Evolutionary conservation across 2,113 vertebrate genomes (phyloP), one percentile per base, ranked within the genome.

Genomic region (Vimba vimba): DNA sequence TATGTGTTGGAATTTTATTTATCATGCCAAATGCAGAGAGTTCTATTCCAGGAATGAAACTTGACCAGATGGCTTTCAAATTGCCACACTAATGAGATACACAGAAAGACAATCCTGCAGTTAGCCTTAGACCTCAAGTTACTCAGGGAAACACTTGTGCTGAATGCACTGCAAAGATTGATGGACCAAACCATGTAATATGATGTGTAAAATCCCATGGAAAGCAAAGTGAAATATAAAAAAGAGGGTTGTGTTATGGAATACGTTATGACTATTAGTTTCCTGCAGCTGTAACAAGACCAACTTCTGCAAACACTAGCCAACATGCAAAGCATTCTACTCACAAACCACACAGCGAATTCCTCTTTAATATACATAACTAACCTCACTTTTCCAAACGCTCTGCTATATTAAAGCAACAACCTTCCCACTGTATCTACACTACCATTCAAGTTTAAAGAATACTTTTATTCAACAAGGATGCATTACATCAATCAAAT

Each of bases 31-130:
- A 57, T 71, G 21, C 6, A 71, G 3, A 39, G 6, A 17, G 13
- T 73, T 74, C 82, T 83, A 27, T 43, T 83, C 19, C 27, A 79
- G 57, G 77, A 79, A 62, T 39, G 47, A 83, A 59, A 52, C 13
- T 71, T 74, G 82, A 73, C 82, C 82, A 83, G 68, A 83, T 83
- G 81, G 82, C 30, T 83, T 83, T 59, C 23, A 73, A 83, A 73
- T 83, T 1, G 15, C 7, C 33, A 43, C 82, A 74, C 50, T 73
- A 83, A 83, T 83, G 68, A 83, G 50, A 21, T 82, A 50, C 45
- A 69, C 60, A 50, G 79, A 47, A 47, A 81, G n/a, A 81, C 79
- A 81, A 69, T 30, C 19, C 64, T 52, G 52, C 11, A 66, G 27
- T 60, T 79, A 79, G 77, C 36, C 62, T 55, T 52, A 82, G 43